Evolutionary conservation across 1,140 invertebrate species (phyloP), one percentile per base, ranked within the genome.

Genomic region (Euura lappo): DNA sequence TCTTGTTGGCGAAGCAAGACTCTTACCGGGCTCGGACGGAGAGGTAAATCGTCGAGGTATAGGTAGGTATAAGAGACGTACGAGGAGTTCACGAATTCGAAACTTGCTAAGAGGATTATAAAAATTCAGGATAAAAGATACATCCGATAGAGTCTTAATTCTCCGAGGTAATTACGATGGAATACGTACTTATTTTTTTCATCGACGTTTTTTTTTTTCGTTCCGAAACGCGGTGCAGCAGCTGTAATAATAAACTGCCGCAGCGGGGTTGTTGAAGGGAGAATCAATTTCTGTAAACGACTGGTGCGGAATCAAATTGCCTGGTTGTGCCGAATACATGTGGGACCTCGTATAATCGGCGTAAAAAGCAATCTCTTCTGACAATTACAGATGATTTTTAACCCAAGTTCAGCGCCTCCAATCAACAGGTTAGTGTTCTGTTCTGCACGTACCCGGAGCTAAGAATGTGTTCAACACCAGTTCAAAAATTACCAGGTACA

Each of bases 11-110:
- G 45, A 67, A 64, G 68, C 47, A 64, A 72, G 43, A 65, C 51
- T 73, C 67, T 70, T 65, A 51, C 51, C 64, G 47, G 64, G 72
- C 66, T 13, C 51, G 51, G 46, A 60, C 51, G 51, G 51, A 60
- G 51, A 11, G 51, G 51, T n/a, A 8, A 60, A 28, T 28, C 28
- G 28, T 28, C 51, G 51, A 60, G 13, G 10, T 60, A 60, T 11
- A n/a, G 51, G 13, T 28, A 28, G 28, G 28, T 28, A 28, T n/a
- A n/a, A n/a, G 28, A 28, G 28, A 60, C 6, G 28, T 60, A 60
- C 3, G 51, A 6, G 28, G 51, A n/a, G 51, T n/a, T 60, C 4
- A 60, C 6, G 51, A 11, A 60, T 60, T 60, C 51, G 8, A 60
- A 60, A 28, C 51, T 60, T 60, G 10, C 6, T 60, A n/a, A 60